phyloP scores from a whole-genome alignment of 2,113 vertebrate genomes.

The Meleagris gallopavo region DNA sequence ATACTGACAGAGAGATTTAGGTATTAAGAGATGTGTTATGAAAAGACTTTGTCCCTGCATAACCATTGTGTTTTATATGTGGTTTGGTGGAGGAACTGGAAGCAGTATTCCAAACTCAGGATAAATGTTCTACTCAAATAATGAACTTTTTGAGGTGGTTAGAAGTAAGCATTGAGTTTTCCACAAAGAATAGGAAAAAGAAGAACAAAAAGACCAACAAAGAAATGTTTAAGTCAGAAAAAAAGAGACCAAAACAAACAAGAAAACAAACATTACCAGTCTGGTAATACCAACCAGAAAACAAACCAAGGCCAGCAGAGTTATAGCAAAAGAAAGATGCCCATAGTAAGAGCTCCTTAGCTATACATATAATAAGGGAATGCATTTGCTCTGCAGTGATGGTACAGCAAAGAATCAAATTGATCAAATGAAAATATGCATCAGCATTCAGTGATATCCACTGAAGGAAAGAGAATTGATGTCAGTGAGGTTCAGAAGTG shows the following conservation, averaged over 20 bases:
- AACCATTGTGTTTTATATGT: background rate
- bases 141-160: background rate
- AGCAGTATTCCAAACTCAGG: background rate
- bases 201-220: background rate
- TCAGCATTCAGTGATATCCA: background rate
- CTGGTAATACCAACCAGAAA: too few relatives aligned
- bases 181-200: background rate
- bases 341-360: background rate
- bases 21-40: background rate
- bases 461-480: background rate
- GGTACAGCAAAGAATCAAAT: background rate
- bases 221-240: background rate
- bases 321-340: background rate
- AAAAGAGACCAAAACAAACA: background rate
- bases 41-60: background rate
- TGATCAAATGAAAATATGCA: background rate
- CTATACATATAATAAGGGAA: background rate
- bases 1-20: background rate
- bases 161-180: background rate
- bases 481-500: background rate
- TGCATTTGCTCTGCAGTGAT: background rate
- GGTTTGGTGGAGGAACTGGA: background rate
- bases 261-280: accelerated
- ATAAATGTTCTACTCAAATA: background rate
- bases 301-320: background rate